These are phyloP conservation scores for Andrena dorsata DNA, from an alignment of 2,888 invertebrate species.

Conservation along the genomic window DNA sequence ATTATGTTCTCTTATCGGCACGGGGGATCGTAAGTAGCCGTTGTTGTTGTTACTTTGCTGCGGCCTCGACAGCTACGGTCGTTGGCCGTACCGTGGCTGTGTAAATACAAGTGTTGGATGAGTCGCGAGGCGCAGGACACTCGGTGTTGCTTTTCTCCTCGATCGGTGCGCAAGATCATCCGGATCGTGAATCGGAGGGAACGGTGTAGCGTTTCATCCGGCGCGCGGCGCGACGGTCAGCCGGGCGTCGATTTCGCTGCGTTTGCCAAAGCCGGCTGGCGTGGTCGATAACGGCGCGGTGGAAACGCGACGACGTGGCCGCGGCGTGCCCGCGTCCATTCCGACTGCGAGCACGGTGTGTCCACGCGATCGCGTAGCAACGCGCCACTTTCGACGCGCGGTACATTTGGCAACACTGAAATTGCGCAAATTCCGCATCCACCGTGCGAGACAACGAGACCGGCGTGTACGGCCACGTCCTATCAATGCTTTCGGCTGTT, in stretches of 20 bases:
- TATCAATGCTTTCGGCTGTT: not conserved
- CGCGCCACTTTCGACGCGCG: conserved; percentile 51
- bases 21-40: not conserved
- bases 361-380: conserved; percentile 65
- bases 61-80: too few relatives aligned
- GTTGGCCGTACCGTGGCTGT: too few relatives aligned
- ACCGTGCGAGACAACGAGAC: conserved; percentile 14
- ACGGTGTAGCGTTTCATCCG: conserved; percentile 36
- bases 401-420: conserved; percentile 60
- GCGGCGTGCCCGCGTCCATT: conserved; percentile 58
- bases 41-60: not conserved
- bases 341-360: conserved; percentile 36
- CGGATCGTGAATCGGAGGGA: not conserved
- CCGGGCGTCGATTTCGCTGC: conserved; percentile 62
- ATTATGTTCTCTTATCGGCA: not conserved
- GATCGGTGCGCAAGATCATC: not conserved
- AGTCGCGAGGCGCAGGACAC: not conserved
- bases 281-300: conserved; percentile 72
- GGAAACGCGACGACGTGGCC: conserved; percentile 68
- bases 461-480: not conserved
- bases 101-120: not conserved
- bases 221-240: not conserved
- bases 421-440: conserved; percentile 66
- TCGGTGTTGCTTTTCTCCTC: not conserved
- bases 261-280: conserved; percentile 60